Conservation (phyloP, 2,113 vertebrate species). For the Furnarius figulus region DNA sequence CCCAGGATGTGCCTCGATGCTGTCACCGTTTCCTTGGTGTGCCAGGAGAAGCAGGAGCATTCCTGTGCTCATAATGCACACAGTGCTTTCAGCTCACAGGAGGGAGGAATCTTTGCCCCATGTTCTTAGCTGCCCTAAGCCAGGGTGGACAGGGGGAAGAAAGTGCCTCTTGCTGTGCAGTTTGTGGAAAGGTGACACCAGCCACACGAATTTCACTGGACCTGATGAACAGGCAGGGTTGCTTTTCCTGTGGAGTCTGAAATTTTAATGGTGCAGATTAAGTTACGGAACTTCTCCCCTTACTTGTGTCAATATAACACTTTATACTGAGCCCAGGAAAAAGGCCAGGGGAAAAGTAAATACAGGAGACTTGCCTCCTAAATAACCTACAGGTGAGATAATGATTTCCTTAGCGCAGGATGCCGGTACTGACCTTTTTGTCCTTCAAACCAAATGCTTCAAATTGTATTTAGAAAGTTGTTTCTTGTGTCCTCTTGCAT, state of each 20-base stretch:
- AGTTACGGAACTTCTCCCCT: slow-evolving; percentile 41
- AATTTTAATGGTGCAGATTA: slow-evolving; percentile 41
- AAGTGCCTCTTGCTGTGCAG: not conserved
- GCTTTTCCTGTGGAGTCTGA: slow-evolving; percentile 13
- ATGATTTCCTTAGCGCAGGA: not conserved
- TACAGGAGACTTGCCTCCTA: not conserved
- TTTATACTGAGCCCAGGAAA: not conserved
- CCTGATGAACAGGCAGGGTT: slow-evolving; percentile 37
- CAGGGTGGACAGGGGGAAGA: fast-evolving
- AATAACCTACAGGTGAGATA: not conserved
- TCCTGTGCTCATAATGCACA: not conserved
- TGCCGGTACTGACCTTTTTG: not conserved
- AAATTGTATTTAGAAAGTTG: too few relatives aligned
- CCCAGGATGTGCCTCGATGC: not conserved
- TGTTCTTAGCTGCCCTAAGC: not conserved
- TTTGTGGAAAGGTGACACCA: not conserved
- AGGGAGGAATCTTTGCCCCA: not conserved
- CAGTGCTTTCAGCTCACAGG: not conserved
- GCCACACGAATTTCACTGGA: not conserved
- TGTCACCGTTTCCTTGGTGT: not conserved
- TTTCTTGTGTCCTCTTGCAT: not conserved
- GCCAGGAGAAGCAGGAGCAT: not conserved
- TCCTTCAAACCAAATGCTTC: not conserved
- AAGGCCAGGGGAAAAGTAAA: not conserved
- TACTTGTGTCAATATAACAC: not conserved